phyloP scores from a whole-genome alignment of 2,797 vertebrate genomes.

The Acipenser oxyrinchus region DNA sequence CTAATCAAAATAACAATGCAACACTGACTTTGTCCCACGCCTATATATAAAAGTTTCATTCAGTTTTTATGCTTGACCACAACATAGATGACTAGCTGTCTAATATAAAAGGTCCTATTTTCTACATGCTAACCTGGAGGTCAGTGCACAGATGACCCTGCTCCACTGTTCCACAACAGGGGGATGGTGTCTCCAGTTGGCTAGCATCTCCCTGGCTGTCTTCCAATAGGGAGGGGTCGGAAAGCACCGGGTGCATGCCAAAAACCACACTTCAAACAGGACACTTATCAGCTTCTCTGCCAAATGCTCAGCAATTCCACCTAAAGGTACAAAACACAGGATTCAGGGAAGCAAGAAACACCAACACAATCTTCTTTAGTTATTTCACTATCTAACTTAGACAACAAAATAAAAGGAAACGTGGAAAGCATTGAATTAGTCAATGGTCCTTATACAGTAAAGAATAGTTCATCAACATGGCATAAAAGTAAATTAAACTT shows the following conservation, averaged over 20 bases:
- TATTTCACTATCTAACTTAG: too few relatives aligned
- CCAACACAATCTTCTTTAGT: too few relatives aligned
- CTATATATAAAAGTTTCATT: too few relatives aligned
- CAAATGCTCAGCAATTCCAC: slow-evolving; percentile 78
- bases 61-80: too few relatives aligned
- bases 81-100: too few relatives aligned
- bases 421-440: too few relatives aligned
- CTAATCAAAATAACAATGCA: too few relatives aligned
- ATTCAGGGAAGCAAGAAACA: not conserved
- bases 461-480: too few relatives aligned
- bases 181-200: slow-evolving; percentile 83
- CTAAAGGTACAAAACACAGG: slow-evolving; percentile 32
- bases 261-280: slow-evolving; percentile 85
- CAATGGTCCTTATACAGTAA: too few relatives aligned
- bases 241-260: slow-evolving; percentile 80
- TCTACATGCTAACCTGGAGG: slow-evolving; percentile 68
- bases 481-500: too few relatives aligned
- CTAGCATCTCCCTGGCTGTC: slow-evolving; percentile 87
- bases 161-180: slow-evolving; percentile 88
- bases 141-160: slow-evolving; percentile 77
- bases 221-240: slow-evolving; percentile 86
- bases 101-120: not conserved
- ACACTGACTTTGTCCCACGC: too few relatives aligned
- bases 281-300: slow-evolving; percentile 77
- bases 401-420: too few relatives aligned